Base-by-base conservation (phyloP, 2,888 invertebrate species). In the Neoscelio sp. region DNA sequence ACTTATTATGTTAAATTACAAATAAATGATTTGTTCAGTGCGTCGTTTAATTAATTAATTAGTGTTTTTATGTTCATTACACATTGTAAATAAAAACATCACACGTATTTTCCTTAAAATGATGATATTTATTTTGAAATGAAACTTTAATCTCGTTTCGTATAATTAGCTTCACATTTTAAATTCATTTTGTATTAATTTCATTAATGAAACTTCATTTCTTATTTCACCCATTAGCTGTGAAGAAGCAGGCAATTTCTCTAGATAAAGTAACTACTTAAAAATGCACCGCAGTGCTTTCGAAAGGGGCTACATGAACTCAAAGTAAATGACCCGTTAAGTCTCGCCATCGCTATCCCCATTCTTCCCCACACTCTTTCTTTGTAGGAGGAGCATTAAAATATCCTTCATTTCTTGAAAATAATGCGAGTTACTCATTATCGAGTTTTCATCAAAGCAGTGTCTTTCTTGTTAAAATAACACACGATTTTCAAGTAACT, bases 191-290 rank as follows among this genome's bases (percentile, higher is more conserved):
- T 5, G 60, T 28, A 75, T 75, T 75, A 58, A 38, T 75, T 71
- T 71, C 44, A 48, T 35, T 35, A 70, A 70, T 71, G 65, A 77
- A 77, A 70, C 58, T 77, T 58, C 70, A 65, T 71, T 70, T 50
- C 70, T 77, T 77, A 77, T 71, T 77, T 77, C 70, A 58, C 20
- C 77, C 65, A 77, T 71, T 77, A 77, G 52, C 70, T 71, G 76
- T 50, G 13, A 35, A 65, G 62, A 58, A 71, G 64, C 70, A 52
- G 38, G 52, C 70, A 48, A 62, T 48, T 46, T 35, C 23, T 35
- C 28, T 10, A 35, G 60, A 62, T 62, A 46, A 46, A 62, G 15
- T 46, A 42, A 42, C 77, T 71, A 44, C 70, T 77, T 77, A 77
- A 71, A 71, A 77, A 77, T 68, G 76, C 76, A 70, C 76, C 68